Evolutionary conservation across 2,113 vertebrate species (phyloP).

Genomic region (Zapornia atra): DNA sequence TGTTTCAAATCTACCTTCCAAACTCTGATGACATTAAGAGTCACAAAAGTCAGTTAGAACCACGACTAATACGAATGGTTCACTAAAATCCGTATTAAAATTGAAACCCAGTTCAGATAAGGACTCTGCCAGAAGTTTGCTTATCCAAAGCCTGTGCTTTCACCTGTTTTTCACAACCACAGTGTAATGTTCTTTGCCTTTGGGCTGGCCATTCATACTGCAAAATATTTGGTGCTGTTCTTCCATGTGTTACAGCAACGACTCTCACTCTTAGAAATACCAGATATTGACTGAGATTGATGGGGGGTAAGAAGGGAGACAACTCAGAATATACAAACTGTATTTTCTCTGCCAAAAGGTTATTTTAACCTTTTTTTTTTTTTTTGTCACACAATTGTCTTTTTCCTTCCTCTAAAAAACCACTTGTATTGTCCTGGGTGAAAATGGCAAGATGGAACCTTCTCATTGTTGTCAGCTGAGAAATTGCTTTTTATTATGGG

Average conservation of each 20-base stretch:
- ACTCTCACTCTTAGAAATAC: background rate
- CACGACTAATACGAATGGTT: background rate
- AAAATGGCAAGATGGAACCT: background rate
- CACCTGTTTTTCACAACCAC: background rate
- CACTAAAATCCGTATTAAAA: background rate
- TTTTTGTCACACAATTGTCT: background rate
- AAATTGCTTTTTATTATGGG: background rate
- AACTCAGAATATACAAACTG: background rate
- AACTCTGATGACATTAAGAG: background rate
- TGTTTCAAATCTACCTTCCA: background rate
- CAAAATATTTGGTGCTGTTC: background rate
- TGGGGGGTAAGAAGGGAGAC: background rate
- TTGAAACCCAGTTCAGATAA: background rate
- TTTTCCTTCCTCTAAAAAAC: background rate
- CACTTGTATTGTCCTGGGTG: background rate
- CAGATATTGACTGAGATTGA: background rate
- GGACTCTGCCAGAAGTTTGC: background rate
- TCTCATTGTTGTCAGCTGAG: background rate
- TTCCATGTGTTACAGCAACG: background rate
- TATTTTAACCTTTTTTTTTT: background rate
- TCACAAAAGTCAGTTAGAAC: background rate
- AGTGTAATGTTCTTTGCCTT: background rate
- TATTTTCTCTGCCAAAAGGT: background rate
- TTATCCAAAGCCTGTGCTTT: background rate
- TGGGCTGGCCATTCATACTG: background rate